Conservation (phyloP, 2,888 invertebrate genomes). For the Macrosiphum euphorbiae region DNA sequence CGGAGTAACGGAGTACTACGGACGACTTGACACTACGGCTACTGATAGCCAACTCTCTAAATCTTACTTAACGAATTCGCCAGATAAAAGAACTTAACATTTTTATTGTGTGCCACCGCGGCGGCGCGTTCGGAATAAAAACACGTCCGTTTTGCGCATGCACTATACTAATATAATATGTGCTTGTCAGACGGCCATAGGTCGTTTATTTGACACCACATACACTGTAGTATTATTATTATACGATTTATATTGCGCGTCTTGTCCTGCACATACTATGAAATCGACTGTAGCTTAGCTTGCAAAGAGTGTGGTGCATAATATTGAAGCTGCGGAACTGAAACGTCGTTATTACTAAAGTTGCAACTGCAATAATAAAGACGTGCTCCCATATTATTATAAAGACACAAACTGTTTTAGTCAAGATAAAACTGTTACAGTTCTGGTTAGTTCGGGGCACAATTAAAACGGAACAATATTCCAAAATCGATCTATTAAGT, state of each 20-base stretch:
- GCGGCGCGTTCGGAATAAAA: background rate
- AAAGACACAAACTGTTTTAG: background rate
- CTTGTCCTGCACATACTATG: background rate
- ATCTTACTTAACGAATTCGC: background rate
- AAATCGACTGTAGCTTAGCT: background rate
- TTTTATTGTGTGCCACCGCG: background rate
- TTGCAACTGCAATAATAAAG: background rate
- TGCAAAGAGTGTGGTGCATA: background rate
- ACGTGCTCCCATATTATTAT: background rate
- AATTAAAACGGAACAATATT: background rate
- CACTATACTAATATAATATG: background rate
- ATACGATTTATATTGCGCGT: background rate
- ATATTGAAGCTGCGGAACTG: background rate
- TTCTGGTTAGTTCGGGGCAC: background rate
- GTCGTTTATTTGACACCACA: background rate
- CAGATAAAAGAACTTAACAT: slow-evolving; percentile 1
- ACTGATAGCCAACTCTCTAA: background rate
- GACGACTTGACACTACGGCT: no score
- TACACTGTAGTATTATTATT: background rate
- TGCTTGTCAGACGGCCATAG: background rate
- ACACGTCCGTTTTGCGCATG: background rate
- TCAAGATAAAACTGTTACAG: background rate
- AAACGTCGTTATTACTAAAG: background rate
- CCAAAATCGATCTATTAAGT: background rate
- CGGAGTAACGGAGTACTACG: no score